Evolutionary conservation across 2,113 vertebrate genomes (phyloP), one percentile per base, ranked within the genome.

Genomic region (Epinephelus fuscoguttatus): DNA sequence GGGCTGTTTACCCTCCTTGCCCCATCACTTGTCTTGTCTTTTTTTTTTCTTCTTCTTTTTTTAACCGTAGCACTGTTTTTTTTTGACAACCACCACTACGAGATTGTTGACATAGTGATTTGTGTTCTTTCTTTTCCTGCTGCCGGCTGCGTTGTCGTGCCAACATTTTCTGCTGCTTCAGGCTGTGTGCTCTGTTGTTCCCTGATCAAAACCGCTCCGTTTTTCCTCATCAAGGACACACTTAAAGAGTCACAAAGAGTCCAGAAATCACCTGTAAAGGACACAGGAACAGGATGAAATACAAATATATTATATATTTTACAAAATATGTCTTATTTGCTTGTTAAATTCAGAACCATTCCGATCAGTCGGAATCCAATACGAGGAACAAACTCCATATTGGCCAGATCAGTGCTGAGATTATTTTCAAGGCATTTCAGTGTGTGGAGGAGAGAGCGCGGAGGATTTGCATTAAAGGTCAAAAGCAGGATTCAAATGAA

Each of bases 161-260:
- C 85, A 87, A 70, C 68, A 49, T 68, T 74, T 85, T 55, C n/a
- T 57, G 68, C 61, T 52, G 62, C 63, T 84, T 75, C 66, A 40
- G 42, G 42, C 61, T 33, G 23, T 30, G 33, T 47, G 37, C 45
- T 49, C 18, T 14, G 17, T 69, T 61, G 71, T 83, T 76, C 19
- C 13, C 45, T 55, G 23, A 64, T 70, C 77, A 77, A 73, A 84
- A 49, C 71, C 3, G 15, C 64, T 45, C 1, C 4, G 4, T 83
- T 45, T 71, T 42, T 56, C 19, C 73, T 70, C n/a, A 70, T 67
- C 57, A 57, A 47, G 70, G 78, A 63, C 2, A 5, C 63, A 33
- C 15, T 37, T 52, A 42, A 50, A 40, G 25, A 74, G 52, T 18
- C 53, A 21, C 14, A 62, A 40, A 21, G 47, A 30, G 30, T 66